Percentiles rank a stretch among this genome's conserved stretches.
These are phyloP conservation scores for Euplagia quadripunctaria DNA, from an alignment of 2,888 invertebrate genomes.

Conservation along the genomic window DNA sequence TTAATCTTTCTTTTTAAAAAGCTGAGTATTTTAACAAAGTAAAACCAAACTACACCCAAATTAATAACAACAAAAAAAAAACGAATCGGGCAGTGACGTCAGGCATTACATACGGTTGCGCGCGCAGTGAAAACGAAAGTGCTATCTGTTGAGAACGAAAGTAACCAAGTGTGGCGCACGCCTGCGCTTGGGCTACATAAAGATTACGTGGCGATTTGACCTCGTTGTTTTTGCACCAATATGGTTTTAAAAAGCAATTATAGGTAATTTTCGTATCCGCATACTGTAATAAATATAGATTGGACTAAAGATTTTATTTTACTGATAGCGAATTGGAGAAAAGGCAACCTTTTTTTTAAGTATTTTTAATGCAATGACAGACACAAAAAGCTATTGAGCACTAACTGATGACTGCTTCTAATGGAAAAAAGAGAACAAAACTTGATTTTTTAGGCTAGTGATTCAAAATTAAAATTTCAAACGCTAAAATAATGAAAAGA, in stretches of 20 bases:
- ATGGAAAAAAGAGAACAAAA: neutral
- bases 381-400: neutral
- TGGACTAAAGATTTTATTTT: neutral
- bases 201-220: slow-evolving; percentile 48
- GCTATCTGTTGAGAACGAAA: slow-evolving; percentile 61
- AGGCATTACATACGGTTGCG: slow-evolving; percentile 41
- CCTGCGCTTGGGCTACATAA: slow-evolving; percentile 45
- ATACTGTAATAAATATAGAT: neutral
- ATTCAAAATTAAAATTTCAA: neutral
- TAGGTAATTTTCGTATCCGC: neutral
- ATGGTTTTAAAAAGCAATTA: slow-evolving; percentile 14
- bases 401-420: neutral
- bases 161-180: slow-evolving; percentile 55
- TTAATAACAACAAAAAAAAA: slow-evolving; percentile 24
- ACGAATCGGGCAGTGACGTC: slow-evolving; percentile 39
- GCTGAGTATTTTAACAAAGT: too few species aligned
- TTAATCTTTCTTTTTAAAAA: neutral
- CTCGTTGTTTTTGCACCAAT: slow-evolving; percentile 37
- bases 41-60: slow-evolving; percentile 17
- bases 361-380: neutral
- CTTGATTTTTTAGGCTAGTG: neutral
- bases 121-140: slow-evolving; percentile 68
- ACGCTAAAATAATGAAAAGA: neutral
- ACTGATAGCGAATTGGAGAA: neutral
- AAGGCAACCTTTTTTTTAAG: neutral